Conservation (phyloP, 2,888 invertebrate genomes). For the Parochlus steinenii region DNA sequence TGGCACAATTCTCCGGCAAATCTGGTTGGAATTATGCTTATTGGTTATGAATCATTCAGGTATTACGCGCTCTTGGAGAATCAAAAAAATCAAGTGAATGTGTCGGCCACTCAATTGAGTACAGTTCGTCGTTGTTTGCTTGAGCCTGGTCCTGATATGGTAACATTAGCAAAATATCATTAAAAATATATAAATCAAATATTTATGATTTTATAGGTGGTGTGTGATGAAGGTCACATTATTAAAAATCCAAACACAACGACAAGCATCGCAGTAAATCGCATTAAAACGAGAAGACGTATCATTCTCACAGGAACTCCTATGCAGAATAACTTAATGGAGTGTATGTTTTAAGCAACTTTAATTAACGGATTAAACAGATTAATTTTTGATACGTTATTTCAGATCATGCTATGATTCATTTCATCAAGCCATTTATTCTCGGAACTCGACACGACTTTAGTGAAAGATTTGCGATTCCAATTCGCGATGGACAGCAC, state of each 20-base stretch:
- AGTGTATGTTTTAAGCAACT: slow-evolving; percentile 36
- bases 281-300: slow-evolving; percentile 52
- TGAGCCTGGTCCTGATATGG: no score
- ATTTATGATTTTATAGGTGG: no score
- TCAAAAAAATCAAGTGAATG: no score
- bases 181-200: no score
- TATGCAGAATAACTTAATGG: slow-evolving; percentile 75
- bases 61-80: no score
- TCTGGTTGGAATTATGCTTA: slow-evolving; percentile 44
- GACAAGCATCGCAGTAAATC: slow-evolving; percentile 53
- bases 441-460: slow-evolving; percentile 71
- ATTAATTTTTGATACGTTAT: no score
- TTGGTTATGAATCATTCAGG: slow-evolving; percentile 58
- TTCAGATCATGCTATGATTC: slow-evolving; percentile 73
- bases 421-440: slow-evolving; percentile 77
- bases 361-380: slow-evolving; percentile 2
- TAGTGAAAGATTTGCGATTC: slow-evolving; percentile 60
- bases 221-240: slow-evolving; percentile 85
- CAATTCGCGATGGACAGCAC: slow-evolving; percentile 77
- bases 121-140: no score
- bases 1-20: slow-evolving; percentile 30
- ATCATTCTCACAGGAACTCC: slow-evolving; percentile 84
- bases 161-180: no score
- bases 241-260: slow-evolving; percentile 69
- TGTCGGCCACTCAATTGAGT: no score